A percentile compares a stretch with the other conserved stretches of the same genome.
phyloP scores from a whole-genome alignment of 1,140 invertebrate species.

The Aphelenchoides besseyi region DNA sequence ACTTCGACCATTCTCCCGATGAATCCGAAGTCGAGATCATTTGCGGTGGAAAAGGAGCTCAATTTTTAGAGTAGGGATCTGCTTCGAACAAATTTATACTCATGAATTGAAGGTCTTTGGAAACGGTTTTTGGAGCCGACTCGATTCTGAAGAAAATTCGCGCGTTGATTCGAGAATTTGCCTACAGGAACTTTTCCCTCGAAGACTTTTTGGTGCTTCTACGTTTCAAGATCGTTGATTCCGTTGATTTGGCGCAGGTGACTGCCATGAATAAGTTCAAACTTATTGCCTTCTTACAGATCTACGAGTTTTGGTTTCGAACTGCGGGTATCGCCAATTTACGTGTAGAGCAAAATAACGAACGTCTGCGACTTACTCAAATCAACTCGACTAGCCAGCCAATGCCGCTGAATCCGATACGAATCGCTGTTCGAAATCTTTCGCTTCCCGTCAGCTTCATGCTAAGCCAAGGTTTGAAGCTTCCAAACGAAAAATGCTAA shows the following conservation, averaged over 20 bases:
- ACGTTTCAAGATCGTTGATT: constrained; percentile 31
- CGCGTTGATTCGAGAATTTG: constrained; percentile 19
- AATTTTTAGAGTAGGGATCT: constrained; percentile 42
- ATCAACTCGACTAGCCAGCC: constrained; percentile 17
- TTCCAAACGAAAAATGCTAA: neutral
- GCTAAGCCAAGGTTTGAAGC: constrained; percentile 40
- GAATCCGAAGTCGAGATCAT: constrained; percentile 1
- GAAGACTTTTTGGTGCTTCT: constrained; percentile 39
- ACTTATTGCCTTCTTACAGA: constrained; percentile 24
- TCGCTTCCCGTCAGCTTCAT: constrained; percentile 41
- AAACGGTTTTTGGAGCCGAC: constrained; percentile 35
- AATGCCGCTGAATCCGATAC: constrained; percentile 43
- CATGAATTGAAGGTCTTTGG: too few species aligned
- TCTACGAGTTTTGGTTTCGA: constrained; percentile 50
- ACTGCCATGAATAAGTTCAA: neutral
- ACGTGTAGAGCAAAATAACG: constrained; percentile 32
- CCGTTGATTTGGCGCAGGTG: constrained; percentile 44
- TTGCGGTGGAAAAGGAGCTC: constrained; percentile 40
- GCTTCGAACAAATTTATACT: too few species aligned
- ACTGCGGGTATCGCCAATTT: constrained; percentile 46
- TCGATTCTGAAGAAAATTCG: constrained; percentile 30
- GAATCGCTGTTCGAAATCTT: constrained; percentile 41
- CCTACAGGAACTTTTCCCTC: constrained; percentile 32
- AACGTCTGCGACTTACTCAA: constrained; percentile 38
- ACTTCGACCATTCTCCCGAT: constrained; percentile 17